Evolutionary conservation across 2,113 vertebrate genomes (phyloP), one percentile per base, ranked within the genome.

Genomic region (Xyrauchen texanus): DNA sequence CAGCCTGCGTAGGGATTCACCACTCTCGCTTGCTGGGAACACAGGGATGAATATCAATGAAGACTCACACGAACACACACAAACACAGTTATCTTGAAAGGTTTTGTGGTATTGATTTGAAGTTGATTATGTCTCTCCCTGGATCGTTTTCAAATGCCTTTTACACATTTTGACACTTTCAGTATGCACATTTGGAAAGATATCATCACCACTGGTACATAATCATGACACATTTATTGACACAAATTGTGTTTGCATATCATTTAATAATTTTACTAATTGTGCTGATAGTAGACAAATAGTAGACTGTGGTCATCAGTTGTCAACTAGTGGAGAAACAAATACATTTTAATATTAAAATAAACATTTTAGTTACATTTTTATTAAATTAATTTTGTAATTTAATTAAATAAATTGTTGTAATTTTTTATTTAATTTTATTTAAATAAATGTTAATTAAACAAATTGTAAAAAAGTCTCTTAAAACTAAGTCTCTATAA

Each of bases 21-120:
- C 62, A 68, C 76, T 90, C 84, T 89, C 87, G 65, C 83, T 63
- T 55, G 81, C 86, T 80, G 86, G 82, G 84, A 88, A 89, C 78
- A 87, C 86, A 45, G 86, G 83, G 81, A 89, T 88, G 91, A 93
- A 93, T 94, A 88, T 91, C 89, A 92, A 94, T 91, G 84, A 83
- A 80, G 78, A 65, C 42, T 72, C 80, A 68, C 58, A 34, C 3
- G 62, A 21, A 58, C 44, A 47, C 42, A 64, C 4, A 55, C 49
- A 63, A 65, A 70, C 70, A 55, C 46, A 60, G 52, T 71, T 71
- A 70, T 79, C 47, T 57, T n/a, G 12, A 75, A 53, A 77, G 61
- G 68, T 73, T 82, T 80, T 47, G 51, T 57, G 13, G 0, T 21
- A 62, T 49, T 63, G 72, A 57, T 68, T 46, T 44, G 63, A 68